Evolutionary conservation across 1,140 invertebrate species (phyloP).

Genomic region (Scaptomyza pallida): DNA sequence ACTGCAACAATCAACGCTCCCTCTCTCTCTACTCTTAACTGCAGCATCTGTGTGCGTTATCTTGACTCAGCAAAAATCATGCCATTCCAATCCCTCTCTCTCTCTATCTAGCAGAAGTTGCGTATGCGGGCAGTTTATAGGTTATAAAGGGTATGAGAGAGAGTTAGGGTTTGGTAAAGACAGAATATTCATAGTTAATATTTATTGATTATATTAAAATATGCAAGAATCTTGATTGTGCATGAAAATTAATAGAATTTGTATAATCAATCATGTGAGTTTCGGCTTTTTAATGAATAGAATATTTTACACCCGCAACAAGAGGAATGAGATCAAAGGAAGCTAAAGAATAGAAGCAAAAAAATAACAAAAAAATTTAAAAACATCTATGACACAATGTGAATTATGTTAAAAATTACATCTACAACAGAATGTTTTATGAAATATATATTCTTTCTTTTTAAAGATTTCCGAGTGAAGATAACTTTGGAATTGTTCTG

Average conservation of each 20-base stretch:
- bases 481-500: too few species aligned
- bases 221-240: slow-evolving; percentile 41
- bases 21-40: neutral
- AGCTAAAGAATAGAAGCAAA: neutral
- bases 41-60: slow-evolving; percentile 42
- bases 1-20: slow-evolving; percentile 22
- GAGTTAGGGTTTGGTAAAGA: neutral
- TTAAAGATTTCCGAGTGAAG: too few species aligned
- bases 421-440: neutral
- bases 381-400: neutral
- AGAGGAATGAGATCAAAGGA: neutral
- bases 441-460: neutral
- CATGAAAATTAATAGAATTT: slow-evolving; percentile 67
- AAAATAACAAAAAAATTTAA: neutral
- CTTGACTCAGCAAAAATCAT: slow-evolving; percentile 66
- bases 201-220: slow-evolving; percentile 71
- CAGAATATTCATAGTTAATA: slow-evolving; percentile 38
- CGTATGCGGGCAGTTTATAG: slow-evolving; percentile 58
- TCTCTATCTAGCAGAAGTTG: slow-evolving; percentile 2
- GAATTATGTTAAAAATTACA: too few species aligned
- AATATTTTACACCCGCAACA: neutral
- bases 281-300: slow-evolving; percentile 32
- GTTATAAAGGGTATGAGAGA: neutral
- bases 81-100: neutral
- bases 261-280: slow-evolving; percentile 65